Percentiles rank a stretch among this genome's conserved stretches.
Evolutionary conservation across 2,888 invertebrate species (phyloP).

Genomic region (Nomada fabriciana): DNA sequence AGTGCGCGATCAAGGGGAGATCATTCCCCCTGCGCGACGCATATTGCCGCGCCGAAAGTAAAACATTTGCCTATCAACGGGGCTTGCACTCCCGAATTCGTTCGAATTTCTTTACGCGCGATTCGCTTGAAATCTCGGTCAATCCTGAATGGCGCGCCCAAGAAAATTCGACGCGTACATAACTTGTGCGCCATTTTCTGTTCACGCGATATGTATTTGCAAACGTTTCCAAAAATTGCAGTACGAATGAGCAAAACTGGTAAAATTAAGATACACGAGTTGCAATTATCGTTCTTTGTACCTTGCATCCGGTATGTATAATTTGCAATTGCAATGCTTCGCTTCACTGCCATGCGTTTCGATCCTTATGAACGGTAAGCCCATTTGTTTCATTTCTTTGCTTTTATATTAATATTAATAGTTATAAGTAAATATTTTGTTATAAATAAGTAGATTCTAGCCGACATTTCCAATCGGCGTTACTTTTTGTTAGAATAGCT

Average conservation of each 20-base stretch:
- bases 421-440: no score
- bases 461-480: not conserved
- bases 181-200: not conserved
- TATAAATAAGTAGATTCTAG: not conserved
- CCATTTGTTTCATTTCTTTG: no score
- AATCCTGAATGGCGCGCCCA: not conserved
- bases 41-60: not conserved
- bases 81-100: not conserved
- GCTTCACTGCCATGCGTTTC: not conserved
- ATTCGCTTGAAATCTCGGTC: not conserved
- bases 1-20: not conserved
- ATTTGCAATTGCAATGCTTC: no score
- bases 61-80: conserved; percentile 1
- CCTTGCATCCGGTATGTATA: no score
- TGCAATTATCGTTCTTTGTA: no score
- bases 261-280: no score
- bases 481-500: not conserved
- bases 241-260: no score
- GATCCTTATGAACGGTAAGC: no score
- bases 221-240: no score
- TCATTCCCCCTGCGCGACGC: not conserved
- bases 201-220: no score
- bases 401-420: no score
- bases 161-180: not conserved
- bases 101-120: no score